Evolutionary conservation across 2,113 vertebrate species (phyloP).

Genomic region (Castor canadensis): DNA sequence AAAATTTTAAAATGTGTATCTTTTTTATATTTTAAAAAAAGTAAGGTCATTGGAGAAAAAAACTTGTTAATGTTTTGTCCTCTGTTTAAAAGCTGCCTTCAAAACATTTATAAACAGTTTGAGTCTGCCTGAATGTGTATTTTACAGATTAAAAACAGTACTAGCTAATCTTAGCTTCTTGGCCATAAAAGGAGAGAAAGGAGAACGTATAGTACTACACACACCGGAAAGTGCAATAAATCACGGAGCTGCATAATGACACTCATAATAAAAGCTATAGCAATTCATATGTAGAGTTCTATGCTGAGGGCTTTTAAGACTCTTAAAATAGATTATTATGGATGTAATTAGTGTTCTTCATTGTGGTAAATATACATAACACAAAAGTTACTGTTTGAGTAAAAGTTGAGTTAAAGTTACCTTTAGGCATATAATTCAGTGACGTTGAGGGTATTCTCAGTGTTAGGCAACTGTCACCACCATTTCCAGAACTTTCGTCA

Average conservation of each 20-base stretch:
- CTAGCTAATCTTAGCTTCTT: slow-evolving; percentile 36
- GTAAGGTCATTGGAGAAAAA: neutral
- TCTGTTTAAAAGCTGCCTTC: slow-evolving; percentile 60
- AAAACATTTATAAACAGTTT: slow-evolving; percentile 53
- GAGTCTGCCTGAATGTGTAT: slow-evolving; percentile 37
- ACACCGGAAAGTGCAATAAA: slow-evolving; percentile 4
- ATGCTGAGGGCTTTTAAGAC: neutral
- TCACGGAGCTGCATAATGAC: neutral
- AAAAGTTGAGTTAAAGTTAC: too few species aligned
- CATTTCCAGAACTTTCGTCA: neutral
- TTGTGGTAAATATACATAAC: neutral
- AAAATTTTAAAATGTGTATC: neutral
- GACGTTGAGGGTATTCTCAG: neutral
- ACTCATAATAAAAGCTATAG: neutral
- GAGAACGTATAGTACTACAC: slow-evolving; percentile 43
- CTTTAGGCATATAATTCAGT: neutral
- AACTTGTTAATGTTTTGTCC: neutral
- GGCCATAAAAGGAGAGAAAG: slow-evolving; percentile 74
- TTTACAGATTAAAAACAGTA: neutral
- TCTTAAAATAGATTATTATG: neutral
- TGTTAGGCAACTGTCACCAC: neutral
- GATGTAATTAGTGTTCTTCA: neutral
- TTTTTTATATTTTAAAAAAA: neutral
- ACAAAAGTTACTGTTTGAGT: neutral
- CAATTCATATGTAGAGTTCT: neutral